These are phyloP conservation scores for Archilochus colubris DNA, from an alignment of 2,113 vertebrate genomes.

Conservation along the genomic window DNA sequence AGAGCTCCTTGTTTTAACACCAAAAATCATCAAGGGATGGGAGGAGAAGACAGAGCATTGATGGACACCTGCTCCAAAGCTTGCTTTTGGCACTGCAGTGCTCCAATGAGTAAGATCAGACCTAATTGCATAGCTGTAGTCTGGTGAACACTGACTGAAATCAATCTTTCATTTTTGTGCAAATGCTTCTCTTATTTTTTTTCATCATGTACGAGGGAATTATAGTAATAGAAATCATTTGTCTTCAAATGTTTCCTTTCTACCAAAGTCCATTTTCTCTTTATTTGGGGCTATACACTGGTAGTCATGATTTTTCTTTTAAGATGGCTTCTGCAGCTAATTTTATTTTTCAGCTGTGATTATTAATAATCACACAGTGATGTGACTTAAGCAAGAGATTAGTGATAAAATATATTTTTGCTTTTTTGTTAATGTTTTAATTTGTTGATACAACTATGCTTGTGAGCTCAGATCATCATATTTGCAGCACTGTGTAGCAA, in stretches of 20 bases:
- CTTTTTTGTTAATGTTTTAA: not conserved
- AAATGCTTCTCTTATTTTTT: not conserved
- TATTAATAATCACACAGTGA: not conserved
- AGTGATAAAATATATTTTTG: not conserved
- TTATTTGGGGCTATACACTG: not conserved
- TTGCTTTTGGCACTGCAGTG: not conserved
- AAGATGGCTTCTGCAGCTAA: not conserved
- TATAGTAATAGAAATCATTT: not conserved
- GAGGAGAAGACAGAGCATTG: not conserved
- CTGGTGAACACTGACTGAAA: not conserved
- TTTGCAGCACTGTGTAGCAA: not conserved
- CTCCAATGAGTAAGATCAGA: not conserved
- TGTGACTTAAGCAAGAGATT: not conserved
- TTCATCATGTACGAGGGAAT: not conserved
- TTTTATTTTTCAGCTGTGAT: not conserved
- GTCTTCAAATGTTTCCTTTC: not conserved
- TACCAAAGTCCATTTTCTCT: not conserved
- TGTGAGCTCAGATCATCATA: not conserved
- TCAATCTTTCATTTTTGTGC: not conserved
- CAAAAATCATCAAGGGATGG: accelerated
- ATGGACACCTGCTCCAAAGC: not conserved
- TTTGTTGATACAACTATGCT: not conserved
- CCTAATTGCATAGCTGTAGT: not conserved
- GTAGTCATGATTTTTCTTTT: not conserved
- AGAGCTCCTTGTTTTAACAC: not conserved